Evolutionary conservation across 2,797 vertebrate genomes (phyloP).

Genomic region (Pipistrellus pygmaeus): DNA sequence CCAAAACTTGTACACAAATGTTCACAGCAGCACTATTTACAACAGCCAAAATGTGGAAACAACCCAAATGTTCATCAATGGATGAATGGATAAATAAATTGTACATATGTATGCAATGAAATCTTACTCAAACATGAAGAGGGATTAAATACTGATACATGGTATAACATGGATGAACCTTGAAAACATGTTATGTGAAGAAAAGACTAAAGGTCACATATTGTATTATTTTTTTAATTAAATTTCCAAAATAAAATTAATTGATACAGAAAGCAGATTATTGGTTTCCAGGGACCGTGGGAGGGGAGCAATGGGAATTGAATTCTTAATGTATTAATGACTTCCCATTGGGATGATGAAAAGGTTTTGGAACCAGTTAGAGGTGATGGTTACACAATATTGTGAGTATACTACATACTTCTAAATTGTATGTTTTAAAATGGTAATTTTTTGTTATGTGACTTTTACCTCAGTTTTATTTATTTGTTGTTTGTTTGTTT

Average conservation of each 20-base stretch:
- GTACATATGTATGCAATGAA: neutral
- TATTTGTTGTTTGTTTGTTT: too few relatives aligned
- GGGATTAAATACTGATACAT: neutral
- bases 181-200: neutral
- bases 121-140: neutral
- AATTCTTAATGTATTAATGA: neutral
- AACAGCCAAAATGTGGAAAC: neutral
- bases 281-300: neutral
- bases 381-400: neutral
- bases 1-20: slow-evolving; percentile 2
- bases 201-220: neutral
- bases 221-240: neutral
- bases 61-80: neutral
- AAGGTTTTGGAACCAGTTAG: neutral
- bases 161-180: neutral
- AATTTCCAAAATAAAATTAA: neutral
- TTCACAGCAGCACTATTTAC: neutral
- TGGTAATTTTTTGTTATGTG: neutral
- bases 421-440: slow-evolving; percentile 18
- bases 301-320: neutral
- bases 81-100: neutral
- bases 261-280: neutral
- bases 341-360: neutral
- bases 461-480: neutral
- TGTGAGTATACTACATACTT: neutral